Evolutionary conservation across 2,113 vertebrate genomes (phyloP).

Genomic region (Lepus europaeus): DNA sequence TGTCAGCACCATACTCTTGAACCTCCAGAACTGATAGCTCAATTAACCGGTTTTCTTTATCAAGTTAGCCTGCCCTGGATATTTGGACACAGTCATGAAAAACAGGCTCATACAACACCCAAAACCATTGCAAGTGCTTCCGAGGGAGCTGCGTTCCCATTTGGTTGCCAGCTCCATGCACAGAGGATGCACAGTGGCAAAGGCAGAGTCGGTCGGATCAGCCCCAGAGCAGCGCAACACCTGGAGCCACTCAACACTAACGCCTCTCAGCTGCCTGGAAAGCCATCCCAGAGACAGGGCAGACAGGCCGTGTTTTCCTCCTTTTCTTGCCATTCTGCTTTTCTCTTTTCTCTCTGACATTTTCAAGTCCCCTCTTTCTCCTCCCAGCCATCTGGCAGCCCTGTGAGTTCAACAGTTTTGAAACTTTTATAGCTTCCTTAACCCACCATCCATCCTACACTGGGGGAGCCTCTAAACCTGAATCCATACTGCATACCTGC

Average conservation of each 20-base stretch:
- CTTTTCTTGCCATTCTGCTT: neutral
- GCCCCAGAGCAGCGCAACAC: neutral
- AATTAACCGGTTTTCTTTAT: too few relatives aligned
- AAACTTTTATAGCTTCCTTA: neutral
- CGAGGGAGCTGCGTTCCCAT: accelerated
- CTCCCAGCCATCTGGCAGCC: neutral
- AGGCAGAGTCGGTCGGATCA: neutral
- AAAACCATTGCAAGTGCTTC: neutral
- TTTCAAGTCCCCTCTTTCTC: conserved; percentile 7
- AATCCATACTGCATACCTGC: accelerated
- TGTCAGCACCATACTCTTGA: too few relatives aligned
- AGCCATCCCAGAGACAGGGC: neutral
- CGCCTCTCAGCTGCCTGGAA: neutral
- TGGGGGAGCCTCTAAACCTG: too few relatives aligned
- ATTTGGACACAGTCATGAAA: too few relatives aligned
- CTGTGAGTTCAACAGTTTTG: neutral
- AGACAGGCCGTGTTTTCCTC: neutral
- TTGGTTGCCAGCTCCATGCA: neutral
- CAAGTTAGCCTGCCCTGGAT: too few relatives aligned
- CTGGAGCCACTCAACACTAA: neutral
- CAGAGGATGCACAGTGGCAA: neutral
- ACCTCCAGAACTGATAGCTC: too few relatives aligned
- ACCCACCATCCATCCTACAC: neutral
- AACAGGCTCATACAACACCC: neutral
- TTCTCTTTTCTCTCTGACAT: neutral